These are phyloP conservation scores for Nothoprocta pentlandii DNA, from an alignment of 2,113 vertebrate genomes.

Conservation along the genomic window DNA sequence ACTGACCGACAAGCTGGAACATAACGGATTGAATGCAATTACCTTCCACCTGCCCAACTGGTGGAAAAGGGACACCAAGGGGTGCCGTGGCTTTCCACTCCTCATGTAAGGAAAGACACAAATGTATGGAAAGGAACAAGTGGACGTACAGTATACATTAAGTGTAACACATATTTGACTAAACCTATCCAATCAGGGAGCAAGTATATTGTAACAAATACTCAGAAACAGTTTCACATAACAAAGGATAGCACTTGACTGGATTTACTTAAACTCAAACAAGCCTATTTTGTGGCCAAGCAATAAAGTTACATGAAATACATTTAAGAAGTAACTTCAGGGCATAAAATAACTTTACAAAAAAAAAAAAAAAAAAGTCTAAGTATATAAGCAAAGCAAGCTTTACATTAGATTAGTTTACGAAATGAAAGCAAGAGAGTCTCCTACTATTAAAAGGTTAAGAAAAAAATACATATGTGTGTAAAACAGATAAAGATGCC, in stretches of 20 bases:
- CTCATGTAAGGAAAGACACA: background rate
- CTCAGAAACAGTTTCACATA: background rate
- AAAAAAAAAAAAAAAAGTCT: background rate
- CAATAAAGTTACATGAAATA: background rate
- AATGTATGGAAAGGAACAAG: background rate
- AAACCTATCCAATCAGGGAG: background rate
- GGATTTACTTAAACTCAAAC: background rate
- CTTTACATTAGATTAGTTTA: background rate
- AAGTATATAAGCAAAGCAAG: background rate
- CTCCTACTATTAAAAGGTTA: no score
- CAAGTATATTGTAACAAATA: fast-evolving
- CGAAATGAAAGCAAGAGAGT: background rate
- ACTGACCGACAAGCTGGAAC: background rate
- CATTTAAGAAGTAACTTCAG: background rate
- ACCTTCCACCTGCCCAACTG: background rate
- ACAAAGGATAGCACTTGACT: background rate
- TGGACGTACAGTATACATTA: fast-evolving
- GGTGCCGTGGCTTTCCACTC: background rate
- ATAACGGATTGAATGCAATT: fast-evolving
- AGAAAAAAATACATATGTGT: no score
- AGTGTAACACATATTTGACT: background rate
- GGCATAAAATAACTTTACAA: background rate
- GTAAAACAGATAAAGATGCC: background rate
- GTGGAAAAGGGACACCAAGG: background rate
- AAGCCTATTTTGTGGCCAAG: background rate